Base-by-base conservation (phyloP, 2,797 vertebrate species). In the Notolepis coatsorum region DNA sequence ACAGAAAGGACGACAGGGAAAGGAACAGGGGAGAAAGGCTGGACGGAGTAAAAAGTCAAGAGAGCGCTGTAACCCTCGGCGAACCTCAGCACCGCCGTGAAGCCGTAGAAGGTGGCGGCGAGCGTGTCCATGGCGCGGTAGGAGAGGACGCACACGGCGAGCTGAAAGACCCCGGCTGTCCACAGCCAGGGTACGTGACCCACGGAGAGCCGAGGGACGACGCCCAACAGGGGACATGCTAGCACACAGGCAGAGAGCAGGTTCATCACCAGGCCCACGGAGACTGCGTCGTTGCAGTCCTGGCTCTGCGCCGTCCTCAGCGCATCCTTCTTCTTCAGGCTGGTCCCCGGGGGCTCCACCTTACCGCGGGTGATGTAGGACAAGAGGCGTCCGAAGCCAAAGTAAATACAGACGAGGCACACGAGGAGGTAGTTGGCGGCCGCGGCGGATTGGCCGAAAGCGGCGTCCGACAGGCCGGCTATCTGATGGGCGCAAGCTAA, bases 181-280 rank as follows among this genome's bases (percentile, higher is more conserved):
- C 94, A 96, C 48, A 96, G 85, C 96, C 95, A 96, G 39, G 95
- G 92, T 43, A 96, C 91, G 0, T 95, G 95, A 3, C 94, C 93
- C 0, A 72, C 20, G 38, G 57, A 92, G 0, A 95, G 92, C 0
- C 5, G 35, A 28, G 70, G 84, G 18, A 94, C 94, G 73, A 95
- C 68, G 0, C 92, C 92, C 48, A 96, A 81, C 21, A 96, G 77
- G 49, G 88, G 89, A 72, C 95, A 96, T 49, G 85, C 91, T 46
- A 96, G 75, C 38, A 95, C 89, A 0, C 91, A 88, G 24, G 95
- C 95, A 0, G 93, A 87, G 4, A 95, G 80, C 90, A 94, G 61
- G 85, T 96, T 96, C 88, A 96, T 92, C 24, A 89, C 87, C 60
- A 96, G 69, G 31, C 92, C 89, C 0, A 87, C 61, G 4, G 68